Evolutionary conservation across 37 sponge, comb jelly and placozoan genomes (phyloP), one percentile per base, ranked within the genome.

Genomic region (Agelas oroides): DNA sequence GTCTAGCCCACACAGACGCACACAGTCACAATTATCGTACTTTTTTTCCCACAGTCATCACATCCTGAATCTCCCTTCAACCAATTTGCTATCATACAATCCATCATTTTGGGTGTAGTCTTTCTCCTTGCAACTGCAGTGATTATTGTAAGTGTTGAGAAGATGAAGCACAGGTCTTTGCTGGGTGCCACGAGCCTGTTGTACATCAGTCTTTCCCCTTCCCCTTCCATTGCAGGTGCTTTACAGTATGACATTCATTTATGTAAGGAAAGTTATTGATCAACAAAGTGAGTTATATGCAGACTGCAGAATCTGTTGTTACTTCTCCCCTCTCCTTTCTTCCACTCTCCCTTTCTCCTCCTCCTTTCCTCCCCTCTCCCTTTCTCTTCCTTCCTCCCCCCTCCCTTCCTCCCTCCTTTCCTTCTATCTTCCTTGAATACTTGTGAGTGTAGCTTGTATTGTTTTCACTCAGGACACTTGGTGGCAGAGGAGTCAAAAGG

Each of bases 241-340:
- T 16, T 84, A 84, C 34, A 54, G 34, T 39, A 20, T 74, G 75
- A 84, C 84, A 11, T 84, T 84, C 64, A 13, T 65, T 5, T 84
- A 75, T 41, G 84, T 65, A 12, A 36, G 21, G 53, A 75, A 65
- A 34, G 65, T 84, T 23, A 54, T 74, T 2, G 20, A 33, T 8
- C 31, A 53, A 1, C 73, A 73, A 28, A 28, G 46, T 46, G 46
- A 46, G 46, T 46, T 3, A 12, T 46, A 3, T 12, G 8, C 6
- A 3, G 46, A 8, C 6, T 46, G 8, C 46, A 46, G 46, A 46
- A 3, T 12, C 6, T 46, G 46, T 46, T 3, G 6, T 8, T 46
- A 12, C 46, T 46, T 46, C 46, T 3, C 46, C 46, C n/a, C n/a
- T n/a, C n/a, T n/a, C n/a, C n/a, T n/a, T n/a, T n/a, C n/a, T n/a